A percentile compares a stretch with the other conserved stretches of the same genome.
Conservation (phyloP, 2,797 vertebrate species). For the Typhlichthys eigenmanni region DNA sequence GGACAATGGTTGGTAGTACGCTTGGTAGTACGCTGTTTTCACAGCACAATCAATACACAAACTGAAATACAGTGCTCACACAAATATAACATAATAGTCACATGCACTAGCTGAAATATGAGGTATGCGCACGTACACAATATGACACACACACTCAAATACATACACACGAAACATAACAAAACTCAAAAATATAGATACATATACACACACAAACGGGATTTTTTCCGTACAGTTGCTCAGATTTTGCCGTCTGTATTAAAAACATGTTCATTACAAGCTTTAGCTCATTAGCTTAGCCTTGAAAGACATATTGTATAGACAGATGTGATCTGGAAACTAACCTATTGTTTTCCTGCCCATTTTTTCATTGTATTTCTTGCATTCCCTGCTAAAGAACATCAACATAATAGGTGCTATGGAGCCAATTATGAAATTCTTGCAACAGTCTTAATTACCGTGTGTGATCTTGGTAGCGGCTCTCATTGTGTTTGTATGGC, state of each 20-base stretch:
- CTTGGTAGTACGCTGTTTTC: conserved; percentile 49
- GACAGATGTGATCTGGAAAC: conserved; percentile 62
- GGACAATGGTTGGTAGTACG: conserved; percentile 58
- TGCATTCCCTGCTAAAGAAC: conserved; percentile 59
- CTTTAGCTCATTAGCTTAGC: conserved; percentile 68
- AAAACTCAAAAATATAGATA: conserved; percentile 4
- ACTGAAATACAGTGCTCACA: conserved; percentile 5
- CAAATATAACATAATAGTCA: conserved; percentile 19
- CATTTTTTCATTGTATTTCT: conserved; percentile 44
- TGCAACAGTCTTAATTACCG: conserved; percentile 75
- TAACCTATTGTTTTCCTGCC: conserved; percentile 59
- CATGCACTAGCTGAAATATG: neutral
- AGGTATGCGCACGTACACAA: neutral
- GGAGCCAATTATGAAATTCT: conserved; percentile 77
- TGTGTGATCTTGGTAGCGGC: conserved; percentile 70
- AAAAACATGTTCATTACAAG: conserved; percentile 57
- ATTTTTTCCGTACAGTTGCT: conserved; percentile 59
- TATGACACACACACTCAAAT: neutral
- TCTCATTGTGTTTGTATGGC: conserved; percentile 58
- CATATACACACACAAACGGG: conserved; percentile 8
- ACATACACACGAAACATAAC: no score
- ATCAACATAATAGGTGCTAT: conserved; percentile 65
- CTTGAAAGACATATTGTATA: conserved; percentile 51
- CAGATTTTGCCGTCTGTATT: conserved; percentile 63
- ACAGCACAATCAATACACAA: conserved; percentile 28